A percentile compares a stretch with the other conserved stretches of the same genome.
Evolutionary conservation across 2,888 invertebrate genomes (phyloP).

Genomic region (Cosmia trapezina): DNA sequence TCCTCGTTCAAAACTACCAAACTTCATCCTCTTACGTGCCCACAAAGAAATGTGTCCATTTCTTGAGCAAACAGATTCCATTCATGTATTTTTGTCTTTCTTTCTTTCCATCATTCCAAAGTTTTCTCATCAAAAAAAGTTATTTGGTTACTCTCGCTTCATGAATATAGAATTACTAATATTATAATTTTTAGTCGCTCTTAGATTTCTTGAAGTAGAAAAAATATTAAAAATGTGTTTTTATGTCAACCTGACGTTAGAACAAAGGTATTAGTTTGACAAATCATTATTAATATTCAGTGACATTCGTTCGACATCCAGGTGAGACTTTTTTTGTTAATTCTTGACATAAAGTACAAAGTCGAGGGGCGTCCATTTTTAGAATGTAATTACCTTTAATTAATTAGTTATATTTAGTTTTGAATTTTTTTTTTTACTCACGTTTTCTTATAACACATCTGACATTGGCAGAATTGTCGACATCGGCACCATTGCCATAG

Average conservation of each 20-base stretch:
- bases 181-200: conserved; percentile 55
- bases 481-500: no score
- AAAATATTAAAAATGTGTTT: conserved; percentile 49
- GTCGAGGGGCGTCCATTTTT: no score
- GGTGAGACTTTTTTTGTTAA: neutral
- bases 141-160: conserved; percentile 52
- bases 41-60: conserved; percentile 52
- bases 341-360: neutral
- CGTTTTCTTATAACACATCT: no score
- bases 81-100: conserved; percentile 52
- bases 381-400: no score
- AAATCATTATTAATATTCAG: conserved; percentile 19
- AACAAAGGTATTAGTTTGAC: conserved; percentile 26
- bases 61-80: conserved; percentile 57
- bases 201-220: conserved; percentile 39
- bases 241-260: conserved; percentile 7
- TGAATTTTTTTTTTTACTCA: no score
- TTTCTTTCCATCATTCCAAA: conserved; percentile 51
- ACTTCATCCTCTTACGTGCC: conserved; percentile 36
- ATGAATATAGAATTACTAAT: conserved; percentile 64
- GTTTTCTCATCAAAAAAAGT: conserved; percentile 69
- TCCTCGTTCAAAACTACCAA: conserved; percentile 51
- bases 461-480: no score
- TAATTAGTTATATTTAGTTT: no score
- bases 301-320: neutral